Conservation (phyloP, 2,113 vertebrate genomes). For the Spea bombifrons region DNA sequence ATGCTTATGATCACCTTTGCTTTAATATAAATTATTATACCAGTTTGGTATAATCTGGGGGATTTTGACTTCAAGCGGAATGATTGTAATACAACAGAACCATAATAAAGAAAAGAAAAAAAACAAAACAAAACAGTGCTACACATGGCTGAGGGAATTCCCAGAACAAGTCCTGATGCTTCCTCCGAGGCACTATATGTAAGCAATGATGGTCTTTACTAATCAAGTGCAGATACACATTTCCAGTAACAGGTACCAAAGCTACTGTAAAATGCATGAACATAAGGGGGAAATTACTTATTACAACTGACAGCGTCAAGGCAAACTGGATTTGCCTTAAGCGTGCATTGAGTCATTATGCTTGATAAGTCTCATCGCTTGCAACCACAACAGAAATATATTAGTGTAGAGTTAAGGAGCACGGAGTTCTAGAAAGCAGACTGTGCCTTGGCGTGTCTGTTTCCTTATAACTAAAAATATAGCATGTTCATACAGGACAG, state of each 20-base stretch:
- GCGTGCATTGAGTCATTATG: slow-evolving; percentile 35
- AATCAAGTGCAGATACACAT: slow-evolving; percentile 37
- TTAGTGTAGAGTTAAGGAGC: slow-evolving; percentile 11
- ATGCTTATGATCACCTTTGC: no score
- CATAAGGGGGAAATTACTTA: slow-evolving; percentile 33
- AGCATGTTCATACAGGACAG: neutral
- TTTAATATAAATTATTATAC: no score
- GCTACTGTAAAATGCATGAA: slow-evolving; percentile 25
- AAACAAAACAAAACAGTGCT: neutral
- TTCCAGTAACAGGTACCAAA: slow-evolving; percentile 39
- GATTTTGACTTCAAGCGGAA: no score
- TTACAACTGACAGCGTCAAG: slow-evolving; percentile 35
- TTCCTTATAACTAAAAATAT: neutral
- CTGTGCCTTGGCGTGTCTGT: slow-evolving; percentile 6
- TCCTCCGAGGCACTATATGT: slow-evolving; percentile 15
- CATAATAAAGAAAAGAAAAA: no score
- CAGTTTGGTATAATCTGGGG: no score
- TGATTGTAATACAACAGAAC: no score
- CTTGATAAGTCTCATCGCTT: slow-evolving; percentile 37
- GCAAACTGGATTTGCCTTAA: slow-evolving; percentile 37
- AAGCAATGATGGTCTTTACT: slow-evolving; percentile 28
- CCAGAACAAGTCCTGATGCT: no score
- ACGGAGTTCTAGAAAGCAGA: neutral
- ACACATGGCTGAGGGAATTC: no score
- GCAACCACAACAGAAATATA: slow-evolving; percentile 14